Evolutionary conservation across 2,888 invertebrate genomes (phyloP).

Genomic region (Polydrusus pterygomalis): DNA sequence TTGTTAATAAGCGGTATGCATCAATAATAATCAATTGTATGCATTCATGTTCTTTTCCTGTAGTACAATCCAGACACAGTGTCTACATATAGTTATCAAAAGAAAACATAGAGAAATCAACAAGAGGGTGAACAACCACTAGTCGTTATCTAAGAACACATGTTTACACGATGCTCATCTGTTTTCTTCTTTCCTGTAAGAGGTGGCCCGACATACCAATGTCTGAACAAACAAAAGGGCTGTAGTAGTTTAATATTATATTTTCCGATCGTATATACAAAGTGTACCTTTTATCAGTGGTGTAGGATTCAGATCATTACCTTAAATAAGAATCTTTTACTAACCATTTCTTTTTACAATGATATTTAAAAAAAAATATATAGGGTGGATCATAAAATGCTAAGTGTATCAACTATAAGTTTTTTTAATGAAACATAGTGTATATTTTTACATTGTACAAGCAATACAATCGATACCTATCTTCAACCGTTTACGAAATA

Average conservation of each 20-base stretch:
- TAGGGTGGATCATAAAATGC: too few relatives aligned
- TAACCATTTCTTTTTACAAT: too few relatives aligned
- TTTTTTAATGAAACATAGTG: too few relatives aligned
- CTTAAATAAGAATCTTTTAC: too few relatives aligned
- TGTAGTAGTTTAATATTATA: neutral
- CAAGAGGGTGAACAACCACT: constrained; percentile 61
- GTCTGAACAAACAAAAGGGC: constrained; percentile 37
- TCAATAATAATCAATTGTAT: constrained; percentile 22
- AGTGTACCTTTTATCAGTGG: too few relatives aligned
- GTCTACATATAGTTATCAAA: constrained; percentile 42
- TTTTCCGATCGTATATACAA: too few relatives aligned
- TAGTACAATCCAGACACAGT: constrained; percentile 33
- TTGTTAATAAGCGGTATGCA: constrained; percentile 16
- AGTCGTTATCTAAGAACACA: constrained; percentile 62
- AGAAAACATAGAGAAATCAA: constrained; percentile 55
- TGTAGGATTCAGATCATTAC: too few relatives aligned
- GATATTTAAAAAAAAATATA: too few relatives aligned
- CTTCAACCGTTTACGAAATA: too few relatives aligned
- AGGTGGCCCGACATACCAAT: constrained; percentile 53
- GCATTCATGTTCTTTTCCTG: constrained; percentile 17
- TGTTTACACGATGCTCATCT: constrained; percentile 64
- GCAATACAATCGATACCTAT: too few relatives aligned
- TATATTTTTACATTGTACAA: too few relatives aligned
- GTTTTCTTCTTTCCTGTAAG: constrained; percentile 58
- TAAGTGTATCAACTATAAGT: too few relatives aligned